phyloP scores from a whole-genome alignment of 1,140 invertebrate genomes.

The Musca vetustissima region DNA sequence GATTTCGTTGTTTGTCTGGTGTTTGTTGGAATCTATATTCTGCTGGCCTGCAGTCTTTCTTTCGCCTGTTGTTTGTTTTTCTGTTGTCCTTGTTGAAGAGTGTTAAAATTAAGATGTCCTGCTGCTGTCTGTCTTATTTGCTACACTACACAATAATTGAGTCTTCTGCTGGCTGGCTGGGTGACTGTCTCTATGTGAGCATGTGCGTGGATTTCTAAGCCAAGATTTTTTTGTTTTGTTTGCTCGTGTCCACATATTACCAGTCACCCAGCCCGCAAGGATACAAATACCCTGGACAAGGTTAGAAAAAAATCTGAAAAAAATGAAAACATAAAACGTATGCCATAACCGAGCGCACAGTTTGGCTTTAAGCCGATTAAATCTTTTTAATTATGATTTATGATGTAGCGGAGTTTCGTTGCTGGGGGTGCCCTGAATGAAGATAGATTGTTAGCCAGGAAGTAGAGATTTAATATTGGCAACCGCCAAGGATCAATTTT shows the following conservation, averaged over 20 bases:
- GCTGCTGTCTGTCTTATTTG: slow-evolving; percentile 34
- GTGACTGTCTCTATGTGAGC: neutral
- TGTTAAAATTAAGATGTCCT: slow-evolving; percentile 47
- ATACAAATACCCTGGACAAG: too few species aligned
- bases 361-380: slow-evolving; percentile 23
- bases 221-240: too few species aligned
- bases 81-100: neutral
- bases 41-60: too few species aligned
- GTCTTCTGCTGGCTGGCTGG: too few species aligned
- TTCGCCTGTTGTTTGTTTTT: neutral
- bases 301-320: too few species aligned
- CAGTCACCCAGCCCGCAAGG: neutral
- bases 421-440: too few species aligned
- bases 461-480: neutral
- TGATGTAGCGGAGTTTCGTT: neutral
- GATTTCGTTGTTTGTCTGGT: neutral
- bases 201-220: too few species aligned
- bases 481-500: too few species aligned
- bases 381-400: slow-evolving; percentile 29
- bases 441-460: too few species aligned
- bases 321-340: too few species aligned
- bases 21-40: neutral
- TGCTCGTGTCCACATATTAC: neutral
- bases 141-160: neutral
- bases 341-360: neutral